Base-by-base conservation (phyloP, 1,140 invertebrate species). In the Dinothrombium tinctorium region DNA sequence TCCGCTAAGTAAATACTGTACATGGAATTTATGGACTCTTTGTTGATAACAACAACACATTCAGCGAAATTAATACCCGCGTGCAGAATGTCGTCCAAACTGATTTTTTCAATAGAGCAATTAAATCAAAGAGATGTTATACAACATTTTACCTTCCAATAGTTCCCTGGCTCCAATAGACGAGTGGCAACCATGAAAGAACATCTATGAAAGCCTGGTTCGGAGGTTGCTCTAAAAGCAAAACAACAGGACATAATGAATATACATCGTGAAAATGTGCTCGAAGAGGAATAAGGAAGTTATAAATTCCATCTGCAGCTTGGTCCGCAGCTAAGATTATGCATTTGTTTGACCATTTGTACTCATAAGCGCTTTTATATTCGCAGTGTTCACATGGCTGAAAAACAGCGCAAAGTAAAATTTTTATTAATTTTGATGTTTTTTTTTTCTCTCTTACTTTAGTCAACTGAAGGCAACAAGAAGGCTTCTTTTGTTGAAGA, bases 311-410 rank as follows among this genome's bases (percentile, higher is more conserved):
- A 59, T 86, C 90, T 40, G 81, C 89, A 14, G 87, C 84, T 51
- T 86, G 87, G 59, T 95, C 89, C 0, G 87, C 86, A 1, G 87
- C 86, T 35, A 96, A 62, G 45, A 98, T 95, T 40, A 98, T 90
- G 2, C 83, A 87, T 55, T 84, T 79, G 57, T 90, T 95, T 53
- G 82, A 76, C 86, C 87, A 96, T 59, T 90, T 84, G 63, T 95
- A 95, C 50, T 95, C 84, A 50, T 83, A 79, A 11, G 86, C 86
- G 52, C 81, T 87, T 37, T 79, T 69, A 56, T 83, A 84, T 44
- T 68, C 73, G 62, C 82, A 92, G 57, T 95, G 89, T 51, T 86
- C 77, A 60, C 89, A 28, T 8, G 26, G n/a, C 26, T 28, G n/a
- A 28, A 7, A 7, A 28, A 28, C n/a, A 7, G 26, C n/a, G 26